Percentiles rank a stretch among this genome's conserved stretches.
These are phyloP conservation scores for Aplysina aerophoba DNA, from an alignment of 37 sponge, comb jelly and placozoan species.

Conservation along the genomic window DNA sequence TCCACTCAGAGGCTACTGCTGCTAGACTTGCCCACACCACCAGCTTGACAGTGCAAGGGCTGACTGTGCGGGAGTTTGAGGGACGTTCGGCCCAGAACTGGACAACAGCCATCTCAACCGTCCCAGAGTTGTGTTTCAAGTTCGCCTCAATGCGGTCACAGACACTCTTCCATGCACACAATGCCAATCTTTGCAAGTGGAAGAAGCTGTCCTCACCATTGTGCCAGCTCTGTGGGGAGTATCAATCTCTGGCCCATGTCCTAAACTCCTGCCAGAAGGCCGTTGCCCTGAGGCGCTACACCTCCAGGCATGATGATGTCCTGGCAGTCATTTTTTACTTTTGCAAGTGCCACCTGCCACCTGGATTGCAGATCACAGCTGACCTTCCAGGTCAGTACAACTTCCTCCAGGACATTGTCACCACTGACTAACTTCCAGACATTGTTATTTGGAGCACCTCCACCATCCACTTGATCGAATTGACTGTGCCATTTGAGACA, in stretches of 20 bases:
- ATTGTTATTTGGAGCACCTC: neutral
- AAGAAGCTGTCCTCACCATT: neutral
- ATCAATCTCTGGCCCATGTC: constrained; percentile 14
- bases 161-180: constrained; percentile 39
- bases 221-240: constrained; percentile 22
- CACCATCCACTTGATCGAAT: neutral
- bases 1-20: neutral
- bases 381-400: neutral
- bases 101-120: neutral
- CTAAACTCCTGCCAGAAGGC: constrained; percentile 34
- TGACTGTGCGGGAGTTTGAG: neutral
- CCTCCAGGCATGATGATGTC: constrained; percentile 14
- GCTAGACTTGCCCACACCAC: neutral
- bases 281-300: constrained; percentile 24
- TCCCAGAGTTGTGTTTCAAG: neutral
- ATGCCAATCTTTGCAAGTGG: constrained; percentile 10
- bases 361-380: neutral
- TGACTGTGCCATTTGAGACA: constrained; percentile 29
- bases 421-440: neutral
- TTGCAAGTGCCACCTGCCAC: neutral
- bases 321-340: constrained; percentile 1
- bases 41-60: neutral
- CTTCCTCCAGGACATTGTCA: neutral
- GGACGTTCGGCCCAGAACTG: neutral
- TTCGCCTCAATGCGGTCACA: neutral